A percentile compares a stretch with the other conserved stretches of the same genome.
phyloP scores from a whole-genome alignment of 2,797 vertebrate species.

The Paratrypauchen microcephalus region DNA sequence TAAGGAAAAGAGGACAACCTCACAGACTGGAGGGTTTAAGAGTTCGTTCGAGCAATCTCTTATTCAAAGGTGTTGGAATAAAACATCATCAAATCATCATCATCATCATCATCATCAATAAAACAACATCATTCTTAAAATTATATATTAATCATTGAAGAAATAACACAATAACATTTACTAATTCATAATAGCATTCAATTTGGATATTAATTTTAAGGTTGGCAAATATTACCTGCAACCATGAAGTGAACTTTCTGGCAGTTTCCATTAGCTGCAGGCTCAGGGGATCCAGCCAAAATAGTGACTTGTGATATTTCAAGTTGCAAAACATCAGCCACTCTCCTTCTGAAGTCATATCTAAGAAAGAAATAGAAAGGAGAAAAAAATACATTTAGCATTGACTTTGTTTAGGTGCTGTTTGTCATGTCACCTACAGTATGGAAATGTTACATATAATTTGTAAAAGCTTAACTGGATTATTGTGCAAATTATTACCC shows the following conservation, averaged over 20 bases:
- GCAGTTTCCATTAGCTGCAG: slow-evolving; percentile 42
- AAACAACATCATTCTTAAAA: background rate
- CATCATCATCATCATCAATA: too few relatives aligned
- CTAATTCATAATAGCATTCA: background rate
- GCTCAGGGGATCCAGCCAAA: slow-evolving; percentile 51
- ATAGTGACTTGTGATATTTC: slow-evolving; percentile 64
- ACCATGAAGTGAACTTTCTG: slow-evolving; percentile 70
- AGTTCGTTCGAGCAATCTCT: background rate
- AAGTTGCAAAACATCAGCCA: slow-evolving; percentile 59
- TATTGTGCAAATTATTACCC: background rate
- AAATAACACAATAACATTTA: background rate
- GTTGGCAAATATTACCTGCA: slow-evolving; percentile 62
- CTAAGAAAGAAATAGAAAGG: slow-evolving; percentile 39
- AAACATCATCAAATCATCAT: background rate
- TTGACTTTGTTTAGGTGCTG: background rate
- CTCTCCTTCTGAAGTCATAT: slow-evolving; percentile 72
- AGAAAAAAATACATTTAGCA: background rate
- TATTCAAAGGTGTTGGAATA: background rate
- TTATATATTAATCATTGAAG: background rate
- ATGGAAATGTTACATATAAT: background rate
- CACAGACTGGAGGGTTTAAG: background rate
- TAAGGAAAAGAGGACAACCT: slow-evolving; percentile 9
- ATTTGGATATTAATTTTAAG: background rate
- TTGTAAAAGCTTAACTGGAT: background rate
- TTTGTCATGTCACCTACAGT: background rate